Base-by-base conservation (phyloP, 2,113 vertebrate species). In the Perognathus longimembris region DNA sequence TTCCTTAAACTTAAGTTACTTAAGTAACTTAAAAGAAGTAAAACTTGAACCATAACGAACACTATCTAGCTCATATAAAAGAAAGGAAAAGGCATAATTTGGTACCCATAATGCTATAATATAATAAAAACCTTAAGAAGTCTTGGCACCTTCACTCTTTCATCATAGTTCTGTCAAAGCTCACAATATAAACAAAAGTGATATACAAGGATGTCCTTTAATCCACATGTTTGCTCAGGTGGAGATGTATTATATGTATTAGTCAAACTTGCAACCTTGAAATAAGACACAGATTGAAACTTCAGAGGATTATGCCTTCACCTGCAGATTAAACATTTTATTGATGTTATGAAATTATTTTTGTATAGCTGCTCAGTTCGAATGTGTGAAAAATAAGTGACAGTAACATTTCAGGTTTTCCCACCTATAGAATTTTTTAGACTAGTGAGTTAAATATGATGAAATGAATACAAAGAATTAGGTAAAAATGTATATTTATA, bases 61-160 rank as follows among this genome's bases (percentile, higher is more conserved):
- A 94, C 74, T 80, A 86, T 14, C 38, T 92, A 83, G n/a, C 14
- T 90, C 28, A 94, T 18, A 73, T 36, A 92, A 94, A 94, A 87
- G 45, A 78, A 89, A 91, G 32, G 18, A 7, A 82, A 89, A 85
- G 50, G 57, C 1, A 78, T 18, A 82, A 85, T 40, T 88, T 85
- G 88, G 79, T 50, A 38, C 12, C 38, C 94, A 79, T 38, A 28
- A 90, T 54, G 63, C 3, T 95, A 14, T 36, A 86, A 34, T 88
- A 74, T 73, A 84, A 87, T 32, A 81, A 24, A 89, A 81, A 75
- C 74, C 30, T 85, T 34, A 77, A 7, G 36, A 77, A 78, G 32
- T 59, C 26, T 10, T 15, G 69, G 24, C 64, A 59, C 2, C n/a
- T 71, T 79, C 36, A 45, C 30, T 30, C 42, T 64, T 80, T 80